A percentile compares a stretch with the other conserved stretches of the same genome.
Conservation (phyloP, 2,888 invertebrate species). For the Brenthis ino region DNA sequence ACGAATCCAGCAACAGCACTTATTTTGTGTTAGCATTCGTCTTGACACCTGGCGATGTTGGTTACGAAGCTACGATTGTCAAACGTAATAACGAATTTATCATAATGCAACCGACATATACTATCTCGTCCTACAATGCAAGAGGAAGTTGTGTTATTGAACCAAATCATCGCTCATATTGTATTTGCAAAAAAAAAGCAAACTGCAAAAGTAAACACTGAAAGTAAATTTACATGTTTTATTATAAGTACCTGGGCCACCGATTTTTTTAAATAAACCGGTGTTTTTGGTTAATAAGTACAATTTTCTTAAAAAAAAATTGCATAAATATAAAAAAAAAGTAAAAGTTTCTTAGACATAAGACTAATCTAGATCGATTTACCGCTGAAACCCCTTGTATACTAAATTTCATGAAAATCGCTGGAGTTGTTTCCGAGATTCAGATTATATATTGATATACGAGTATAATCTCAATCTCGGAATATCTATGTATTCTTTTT, state of each 20-base stretch:
- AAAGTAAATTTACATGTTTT: slow-evolving; percentile 2
- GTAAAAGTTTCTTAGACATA: too few relatives aligned
- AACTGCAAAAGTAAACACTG: slow-evolving; percentile 39
- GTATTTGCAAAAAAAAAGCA: slow-evolving; percentile 50
- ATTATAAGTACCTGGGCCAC: not conserved
- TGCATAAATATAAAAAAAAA: too few relatives aligned
- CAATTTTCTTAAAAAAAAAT: too few relatives aligned
- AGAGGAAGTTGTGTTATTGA: slow-evolving; percentile 54
- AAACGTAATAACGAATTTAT: slow-evolving; percentile 60
- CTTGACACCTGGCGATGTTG: slow-evolving; percentile 83
- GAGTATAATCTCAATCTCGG: too few relatives aligned
- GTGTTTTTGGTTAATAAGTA: too few relatives aligned
- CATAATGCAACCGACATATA: slow-evolving; percentile 80
- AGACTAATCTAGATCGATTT: too few relatives aligned
- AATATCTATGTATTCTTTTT: too few relatives aligned
- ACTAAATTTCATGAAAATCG: too few relatives aligned
- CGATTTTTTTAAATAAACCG: too few relatives aligned
- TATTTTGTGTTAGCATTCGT: slow-evolving; percentile 84
- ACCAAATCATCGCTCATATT: slow-evolving; percentile 51
- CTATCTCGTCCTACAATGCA: slow-evolving; percentile 52
- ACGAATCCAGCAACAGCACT: slow-evolving; percentile 52
- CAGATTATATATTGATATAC: too few relatives aligned
- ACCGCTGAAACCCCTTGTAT: too few relatives aligned
- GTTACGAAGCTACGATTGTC: slow-evolving; percentile 85
- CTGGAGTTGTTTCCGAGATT: too few relatives aligned